Percentiles rank a stretch among this genome's conserved stretches.
These are phyloP conservation scores for Odontocerum albicorne DNA, from an alignment of 2,888 invertebrate species.

Conservation along the genomic window DNA sequence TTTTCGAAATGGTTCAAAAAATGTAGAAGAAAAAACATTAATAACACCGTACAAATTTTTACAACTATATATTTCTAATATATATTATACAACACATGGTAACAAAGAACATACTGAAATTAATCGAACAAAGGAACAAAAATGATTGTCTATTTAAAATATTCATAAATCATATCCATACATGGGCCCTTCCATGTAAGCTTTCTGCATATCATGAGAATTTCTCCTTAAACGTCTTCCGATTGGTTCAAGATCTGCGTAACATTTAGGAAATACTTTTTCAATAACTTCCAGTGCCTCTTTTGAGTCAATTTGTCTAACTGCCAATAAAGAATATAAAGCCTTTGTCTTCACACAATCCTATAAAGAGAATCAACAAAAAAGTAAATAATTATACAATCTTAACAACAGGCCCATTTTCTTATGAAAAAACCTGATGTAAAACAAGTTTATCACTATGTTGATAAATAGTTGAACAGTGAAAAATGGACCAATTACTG, in stretches of 20 bases:
- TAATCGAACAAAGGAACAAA: too few relatives aligned
- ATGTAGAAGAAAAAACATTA: too few relatives aligned
- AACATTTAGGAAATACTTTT: constrained; percentile 87
- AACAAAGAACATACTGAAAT: too few relatives aligned
- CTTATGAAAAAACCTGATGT: too few relatives aligned
- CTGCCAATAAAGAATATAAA: constrained; percentile 77
- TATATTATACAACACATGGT: too few relatives aligned
- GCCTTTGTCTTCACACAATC: constrained; percentile 92
- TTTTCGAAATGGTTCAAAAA: too few relatives aligned
- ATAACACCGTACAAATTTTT: too few relatives aligned
- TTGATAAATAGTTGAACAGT: too few relatives aligned
- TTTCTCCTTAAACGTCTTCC: constrained; percentile 76
- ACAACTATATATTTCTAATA: too few relatives aligned
- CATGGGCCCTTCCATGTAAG: constrained; percentile 73
- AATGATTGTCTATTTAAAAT: too few relatives aligned
- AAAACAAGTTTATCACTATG: too few relatives aligned
- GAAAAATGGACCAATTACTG: too few relatives aligned
- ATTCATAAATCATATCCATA: constrained; percentile 71
- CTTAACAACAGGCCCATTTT: not conserved
- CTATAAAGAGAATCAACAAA: constrained; percentile 48
- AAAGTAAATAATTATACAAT: not conserved
- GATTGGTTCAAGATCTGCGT: constrained; percentile 89
- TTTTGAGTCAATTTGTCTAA: constrained; percentile 68
- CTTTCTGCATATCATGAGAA: constrained; percentile 74
- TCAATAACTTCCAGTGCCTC: constrained; percentile 80